Base-by-base conservation (phyloP, 2,888 invertebrate species). In the Lymantria monacha region DNA sequence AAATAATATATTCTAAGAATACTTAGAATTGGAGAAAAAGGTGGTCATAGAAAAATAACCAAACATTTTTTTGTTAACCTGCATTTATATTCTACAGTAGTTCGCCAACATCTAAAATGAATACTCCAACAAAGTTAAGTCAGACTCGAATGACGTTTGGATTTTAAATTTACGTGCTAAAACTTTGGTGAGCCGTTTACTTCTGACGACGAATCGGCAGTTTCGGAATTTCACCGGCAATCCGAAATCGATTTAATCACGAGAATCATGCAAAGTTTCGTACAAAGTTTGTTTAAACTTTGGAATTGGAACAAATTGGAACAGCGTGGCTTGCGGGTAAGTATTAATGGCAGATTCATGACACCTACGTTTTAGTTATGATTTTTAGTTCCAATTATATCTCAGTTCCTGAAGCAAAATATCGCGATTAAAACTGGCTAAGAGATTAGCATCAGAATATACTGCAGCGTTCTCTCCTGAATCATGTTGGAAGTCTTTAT, bases 231-330 rank as follows among this genome's bases (percentile, higher is more conserved):
- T 81, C 81, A 83, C 80, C 80, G 83, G 85, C 87, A 85, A 87
- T 87, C 81, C 74, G 79, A 83, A 85, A 89, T 89, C 88, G 87
- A 88, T 90, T 89, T 85, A 89, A 89, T 89, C 87, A 88, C 85
- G 73, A 80, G 79, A 87, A 87, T 87, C 86, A 89, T 85, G 81
- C 84, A 81, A 88, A 89, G 80, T 89, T 85, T 76, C 70, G 66
- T 74, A 79, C 79, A 84, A 87, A 90, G 84, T 88, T 90, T 86
- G 83, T 72, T 77, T 81, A 74, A 86, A 88, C 78, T 88, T 86
- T 66, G 77, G 74, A 81, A 86, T 86, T 87, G 84, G 86, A 81
- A 85, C 89, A 87, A 89, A 90, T 88, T 86, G 82, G 79, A 82
- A 76, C 77, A 81, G 83, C 84, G 80, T 86, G 85, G 82, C 86